Evolutionary conservation across 2,888 invertebrate genomes (phyloP), one percentile per base, ranked within the genome.

Genomic region (Caenorhabditis panamensis): DNA sequence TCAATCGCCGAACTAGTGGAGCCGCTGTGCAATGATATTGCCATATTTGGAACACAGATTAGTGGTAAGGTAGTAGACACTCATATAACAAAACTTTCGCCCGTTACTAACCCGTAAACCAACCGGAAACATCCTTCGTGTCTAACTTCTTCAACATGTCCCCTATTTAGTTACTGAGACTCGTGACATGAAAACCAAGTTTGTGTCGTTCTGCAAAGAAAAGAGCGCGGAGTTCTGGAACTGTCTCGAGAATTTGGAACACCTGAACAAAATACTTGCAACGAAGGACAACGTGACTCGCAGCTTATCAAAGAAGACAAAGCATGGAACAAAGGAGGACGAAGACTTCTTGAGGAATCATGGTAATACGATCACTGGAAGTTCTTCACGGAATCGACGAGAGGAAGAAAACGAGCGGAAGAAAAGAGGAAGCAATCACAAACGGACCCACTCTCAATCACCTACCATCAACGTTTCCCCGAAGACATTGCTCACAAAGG

Each of bases 41-140:
- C 72, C 2, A 79, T 72, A 20, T 79, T 47, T 26, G 72, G 79
- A 18, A 72, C 67, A 20, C 79, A 79, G 54, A 73, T 79, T 22
- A 79, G 72, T 22, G 72, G 79, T 79, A 53, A 73, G 67, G 8
- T 5, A 41, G 5, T 41, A 41, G 31, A 6, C 9, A 41, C 8
- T 41, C n/a, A 9, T 31, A 31, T 31, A 31, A 31, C 31, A 31
- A n/a, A n/a, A n/a, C n/a, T n/a, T n/a, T 31, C 31, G 31, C 31
- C 4, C 9, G 31, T 9, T 31, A 6, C 31, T 31, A 31, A 6
- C 16, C 41, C 13, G 36, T 36, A 36, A 36, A 8, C 36, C 36
- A n/a, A n/a, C n/a, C n/a, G n/a, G n/a, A n/a, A 11, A 36, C 6
- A 36, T 36, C 36, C 36, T 36, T 41, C 13, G 13, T 16, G 5